These are phyloP conservation scores for Cossypha heuglini DNA, from an alignment of 2,797 vertebrate species.

Conservation along the genomic window DNA sequence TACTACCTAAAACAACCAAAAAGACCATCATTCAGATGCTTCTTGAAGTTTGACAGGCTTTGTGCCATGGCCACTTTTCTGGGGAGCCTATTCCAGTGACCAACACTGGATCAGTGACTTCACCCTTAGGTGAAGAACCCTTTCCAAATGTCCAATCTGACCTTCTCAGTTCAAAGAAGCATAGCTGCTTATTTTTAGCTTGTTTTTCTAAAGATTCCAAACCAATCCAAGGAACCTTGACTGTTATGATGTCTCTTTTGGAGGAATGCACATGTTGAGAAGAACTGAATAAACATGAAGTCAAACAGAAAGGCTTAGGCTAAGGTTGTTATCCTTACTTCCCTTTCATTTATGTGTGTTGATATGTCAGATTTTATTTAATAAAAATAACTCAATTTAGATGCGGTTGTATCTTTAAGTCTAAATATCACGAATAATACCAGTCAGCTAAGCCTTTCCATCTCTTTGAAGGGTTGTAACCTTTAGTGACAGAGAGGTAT, in stretches of 20 bases:
- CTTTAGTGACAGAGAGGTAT: not conserved
- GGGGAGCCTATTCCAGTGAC: not conserved
- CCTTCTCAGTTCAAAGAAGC: not conserved
- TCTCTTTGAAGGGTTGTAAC: not conserved
- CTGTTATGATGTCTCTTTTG: not conserved
- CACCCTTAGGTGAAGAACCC: not conserved
- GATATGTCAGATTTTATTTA: not conserved
- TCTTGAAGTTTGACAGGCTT: not conserved
- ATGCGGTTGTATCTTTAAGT: not conserved
- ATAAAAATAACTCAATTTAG: not conserved
- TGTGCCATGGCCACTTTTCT: not conserved
- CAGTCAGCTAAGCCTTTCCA: not conserved
- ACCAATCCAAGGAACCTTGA: not conserved
- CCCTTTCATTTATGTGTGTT: not conserved
- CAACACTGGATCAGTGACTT: not conserved
- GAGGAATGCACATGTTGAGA: not conserved
- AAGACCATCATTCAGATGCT: not conserved
- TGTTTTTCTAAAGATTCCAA: not conserved
- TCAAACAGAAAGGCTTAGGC: not conserved
- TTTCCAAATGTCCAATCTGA: not conserved
- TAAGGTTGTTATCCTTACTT: not conserved
- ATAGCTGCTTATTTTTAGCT: not conserved
- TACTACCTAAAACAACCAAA: not conserved
- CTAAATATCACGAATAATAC: not conserved
- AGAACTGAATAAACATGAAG: not conserved